A percentile compares a stretch with the other conserved stretches of the same genome.
phyloP scores from a whole-genome alignment of 2,797 vertebrate species.

The Hylomyscus alleni region DNA sequence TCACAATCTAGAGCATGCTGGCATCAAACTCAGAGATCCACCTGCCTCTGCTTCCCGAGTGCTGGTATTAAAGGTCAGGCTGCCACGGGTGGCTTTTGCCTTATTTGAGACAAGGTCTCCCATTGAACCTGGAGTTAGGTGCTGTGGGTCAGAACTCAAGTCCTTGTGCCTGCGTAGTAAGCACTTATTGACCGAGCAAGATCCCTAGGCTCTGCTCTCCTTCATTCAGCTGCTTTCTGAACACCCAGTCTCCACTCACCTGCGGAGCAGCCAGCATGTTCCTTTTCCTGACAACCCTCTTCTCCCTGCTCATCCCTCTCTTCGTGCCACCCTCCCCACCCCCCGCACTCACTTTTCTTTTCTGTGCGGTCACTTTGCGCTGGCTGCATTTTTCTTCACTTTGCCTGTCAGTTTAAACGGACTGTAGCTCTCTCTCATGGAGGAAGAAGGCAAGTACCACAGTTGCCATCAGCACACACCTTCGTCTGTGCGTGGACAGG shows the following conservation, averaged over 20 bases:
- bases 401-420: slow-evolving; percentile 59
- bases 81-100: not conserved
- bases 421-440: not conserved
- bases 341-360: not conserved
- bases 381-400: not conserved
- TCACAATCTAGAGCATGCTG: not conserved
- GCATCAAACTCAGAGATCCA: not conserved
- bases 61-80: not conserved
- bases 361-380: not conserved
- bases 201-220: not conserved
- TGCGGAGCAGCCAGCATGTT: not conserved
- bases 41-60: not conserved
- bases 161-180: not conserved
- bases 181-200: not conserved
- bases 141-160: not conserved
- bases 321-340: too few species aligned
- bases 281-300: too few species aligned
- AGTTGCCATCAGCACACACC: slow-evolving; percentile 5
- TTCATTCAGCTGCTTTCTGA: not conserved
- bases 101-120: not conserved
- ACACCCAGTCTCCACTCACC: not conserved
- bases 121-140: not conserved
- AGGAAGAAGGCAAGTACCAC: slow-evolving; percentile 52
- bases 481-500: not conserved
- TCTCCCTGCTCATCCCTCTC: not conserved